A percentile compares a stretch with the other conserved stretches of the same genome.
phyloP scores from a whole-genome alignment of 1,140 invertebrate species.

The Drosophila paulistorum region DNA sequence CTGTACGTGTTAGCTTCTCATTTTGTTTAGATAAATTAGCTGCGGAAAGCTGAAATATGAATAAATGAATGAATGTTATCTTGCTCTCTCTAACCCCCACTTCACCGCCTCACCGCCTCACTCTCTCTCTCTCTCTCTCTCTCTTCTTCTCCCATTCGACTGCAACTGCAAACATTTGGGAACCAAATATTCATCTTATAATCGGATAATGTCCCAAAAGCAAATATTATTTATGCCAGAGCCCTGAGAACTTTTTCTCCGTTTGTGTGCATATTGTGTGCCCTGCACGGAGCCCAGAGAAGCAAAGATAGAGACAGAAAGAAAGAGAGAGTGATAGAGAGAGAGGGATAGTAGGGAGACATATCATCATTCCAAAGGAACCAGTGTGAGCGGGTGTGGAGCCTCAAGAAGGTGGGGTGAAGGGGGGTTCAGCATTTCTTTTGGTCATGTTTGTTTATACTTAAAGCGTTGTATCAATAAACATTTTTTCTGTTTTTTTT shows the following conservation, averaged over 20 bases:
- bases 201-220: conserved; percentile 51
- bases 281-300: neutral
- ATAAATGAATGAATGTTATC: conserved; percentile 2
- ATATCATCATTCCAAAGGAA: neutral
- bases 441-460: conserved; percentile 67
- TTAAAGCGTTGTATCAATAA: conserved; percentile 69
- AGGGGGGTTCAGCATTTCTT: conserved; percentile 52
- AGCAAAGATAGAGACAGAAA: too few relatives aligned
- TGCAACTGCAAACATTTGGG: conserved; percentile 68
- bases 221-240: conserved; percentile 53
- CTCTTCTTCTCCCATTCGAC: conserved; percentile 10
- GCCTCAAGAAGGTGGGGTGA: neutral
- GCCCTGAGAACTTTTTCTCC: conserved; percentile 70
- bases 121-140: neutral
- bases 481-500: conserved; percentile 18
- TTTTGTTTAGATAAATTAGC: conserved; percentile 58
- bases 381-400: neutral
- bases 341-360: neutral
- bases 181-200: conserved; percentile 31
- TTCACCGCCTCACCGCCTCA: too few relatives aligned
- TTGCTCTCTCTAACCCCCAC: too few relatives aligned
- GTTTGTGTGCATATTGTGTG: conserved; percentile 59
- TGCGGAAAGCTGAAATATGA: conserved; percentile 47
- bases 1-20: neutral
- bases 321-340: too few relatives aligned